A percentile compares a stretch with the other conserved stretches of the same genome.
These are phyloP conservation scores for Ferdinandea cuprea DNA, from an alignment of 2,888 invertebrate genomes.

Conservation along the genomic window DNA sequence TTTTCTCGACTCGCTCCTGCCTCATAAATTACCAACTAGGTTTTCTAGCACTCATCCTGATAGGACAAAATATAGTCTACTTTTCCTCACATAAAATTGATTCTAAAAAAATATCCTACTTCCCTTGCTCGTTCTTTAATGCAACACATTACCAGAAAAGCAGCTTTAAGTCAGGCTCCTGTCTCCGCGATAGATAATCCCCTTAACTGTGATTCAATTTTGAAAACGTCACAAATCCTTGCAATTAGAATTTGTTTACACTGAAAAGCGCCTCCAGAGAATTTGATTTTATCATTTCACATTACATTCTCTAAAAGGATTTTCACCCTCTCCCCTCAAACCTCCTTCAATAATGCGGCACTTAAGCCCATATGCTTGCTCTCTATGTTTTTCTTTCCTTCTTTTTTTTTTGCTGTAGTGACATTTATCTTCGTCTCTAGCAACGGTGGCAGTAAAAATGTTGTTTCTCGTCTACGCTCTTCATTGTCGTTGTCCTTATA, in stretches of 20 bases:
- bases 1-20: too few relatives aligned
- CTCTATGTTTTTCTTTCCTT: not conserved
- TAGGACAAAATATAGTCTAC: too few relatives aligned
- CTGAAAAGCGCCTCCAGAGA: slow-evolving; percentile 32
- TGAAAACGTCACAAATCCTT: slow-evolving; percentile 33
- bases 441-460: slow-evolving; percentile 37
- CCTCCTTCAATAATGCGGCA: too few relatives aligned
- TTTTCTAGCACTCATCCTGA: too few relatives aligned
- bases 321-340: not conserved
- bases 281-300: slow-evolving; percentile 32
- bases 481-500: slow-evolving; percentile 38
- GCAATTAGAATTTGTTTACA: slow-evolving; percentile 54
- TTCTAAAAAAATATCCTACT: not conserved
- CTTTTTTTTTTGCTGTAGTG: not conserved
- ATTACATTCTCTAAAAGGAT: slow-evolving; percentile 31
- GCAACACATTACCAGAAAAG: too few relatives aligned
- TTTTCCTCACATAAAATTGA: not conserved
- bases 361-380: slow-evolving; percentile 38
- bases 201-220: slow-evolving; percentile 7
- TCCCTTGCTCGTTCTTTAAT: not conserved
- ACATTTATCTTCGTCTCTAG: slow-evolving; percentile 44
- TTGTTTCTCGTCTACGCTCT: slow-evolving; percentile 31
- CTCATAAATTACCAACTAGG: too few relatives aligned
- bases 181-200: not conserved
- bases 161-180: not conserved